These are phyloP conservation scores for Fringilla coelebs DNA, from an alignment of 2,797 vertebrate genomes.

Conservation along the genomic window DNA sequence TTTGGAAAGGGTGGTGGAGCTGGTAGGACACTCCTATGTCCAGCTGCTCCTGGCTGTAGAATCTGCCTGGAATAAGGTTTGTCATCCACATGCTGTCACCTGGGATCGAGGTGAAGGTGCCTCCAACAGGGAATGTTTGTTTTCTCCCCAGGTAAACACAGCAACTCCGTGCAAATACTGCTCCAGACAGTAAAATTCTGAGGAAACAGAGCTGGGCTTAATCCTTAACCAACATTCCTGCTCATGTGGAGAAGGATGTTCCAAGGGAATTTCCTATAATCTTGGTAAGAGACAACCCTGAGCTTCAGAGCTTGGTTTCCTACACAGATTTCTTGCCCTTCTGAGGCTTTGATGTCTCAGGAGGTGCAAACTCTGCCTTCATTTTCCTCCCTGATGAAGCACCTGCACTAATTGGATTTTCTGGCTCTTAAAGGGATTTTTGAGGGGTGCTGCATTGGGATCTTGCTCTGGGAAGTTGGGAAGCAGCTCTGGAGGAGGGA, in stretches of 20 bases:
- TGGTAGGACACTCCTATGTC: rapidly evolving
- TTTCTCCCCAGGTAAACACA: background rate
- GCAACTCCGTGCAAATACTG: background rate
- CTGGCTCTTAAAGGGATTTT: background rate
- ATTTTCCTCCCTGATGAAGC: background rate
- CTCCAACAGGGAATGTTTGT: background rate
- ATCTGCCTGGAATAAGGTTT: background rate
- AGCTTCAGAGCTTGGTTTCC: background rate
- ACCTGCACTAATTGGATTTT: background rate
- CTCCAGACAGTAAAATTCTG: background rate
- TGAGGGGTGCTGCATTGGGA: rapidly evolving
- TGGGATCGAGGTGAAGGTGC: background rate
- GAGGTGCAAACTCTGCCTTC: background rate
- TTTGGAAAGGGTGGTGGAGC: background rate
- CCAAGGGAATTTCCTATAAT: background rate
- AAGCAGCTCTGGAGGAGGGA: background rate
- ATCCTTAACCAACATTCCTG: background rate
- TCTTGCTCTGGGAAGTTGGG: background rate
- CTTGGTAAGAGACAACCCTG: background rate
- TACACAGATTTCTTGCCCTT: background rate
- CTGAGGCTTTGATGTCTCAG: background rate
- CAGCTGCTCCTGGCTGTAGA: background rate
- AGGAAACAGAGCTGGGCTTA: background rate
- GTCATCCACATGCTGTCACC: rapidly evolving
- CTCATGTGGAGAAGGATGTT: background rate